Base-by-base conservation (phyloP, 2,888 invertebrate species). In the Melinaea menophilus region DNA sequence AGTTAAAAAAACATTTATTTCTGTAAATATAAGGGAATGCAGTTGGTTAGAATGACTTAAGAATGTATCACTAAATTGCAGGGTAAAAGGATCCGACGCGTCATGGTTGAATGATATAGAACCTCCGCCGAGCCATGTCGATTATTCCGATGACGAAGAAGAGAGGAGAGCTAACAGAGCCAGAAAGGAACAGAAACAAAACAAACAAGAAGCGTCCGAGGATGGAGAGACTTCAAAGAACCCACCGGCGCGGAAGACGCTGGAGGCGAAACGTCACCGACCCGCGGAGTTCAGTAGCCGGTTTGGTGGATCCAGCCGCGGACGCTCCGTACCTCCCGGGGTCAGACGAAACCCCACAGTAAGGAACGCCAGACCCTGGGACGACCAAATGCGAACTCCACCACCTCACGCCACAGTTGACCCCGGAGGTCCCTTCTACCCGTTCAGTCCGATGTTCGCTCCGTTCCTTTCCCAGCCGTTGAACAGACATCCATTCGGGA, bases 121-220 rank as follows among this genome's bases (percentile, higher is more conserved):
- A 80, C 97, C 97, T 0, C 97, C 97, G 0, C 85, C 91, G 0
- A 92, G 92, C 73, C 93, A 92, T 69, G 72, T 94, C 0, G 97
- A 97, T 41, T 97, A 93, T 83, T 98, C 98, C 0, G 98, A 98
- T 79, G 98, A 98, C 79, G 98, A 98, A 75, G 93, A 94, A 65
- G 98, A 98, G 77, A 90, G 93, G 13, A 79, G 81, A 64, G 92
- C 92, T 0, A 88, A 86, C 61, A 79, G 77, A 61, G 80, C 86
- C 3, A 72, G 85, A 59, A 82, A 80, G 64, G 82, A 88, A 68
- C 79, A 83, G 45, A 71, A 66, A 61, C 79, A 75, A 58, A 75
- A 74, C 46, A 79, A 67, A 61, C 73, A 74, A 47, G 78, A 79
- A n/a, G 71, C 74, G 0, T 78, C 79, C n/a, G 75, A 73, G 33